Conservation (phyloP, 2,888 invertebrate genomes). For the Chydorus sphaericus region DNA sequence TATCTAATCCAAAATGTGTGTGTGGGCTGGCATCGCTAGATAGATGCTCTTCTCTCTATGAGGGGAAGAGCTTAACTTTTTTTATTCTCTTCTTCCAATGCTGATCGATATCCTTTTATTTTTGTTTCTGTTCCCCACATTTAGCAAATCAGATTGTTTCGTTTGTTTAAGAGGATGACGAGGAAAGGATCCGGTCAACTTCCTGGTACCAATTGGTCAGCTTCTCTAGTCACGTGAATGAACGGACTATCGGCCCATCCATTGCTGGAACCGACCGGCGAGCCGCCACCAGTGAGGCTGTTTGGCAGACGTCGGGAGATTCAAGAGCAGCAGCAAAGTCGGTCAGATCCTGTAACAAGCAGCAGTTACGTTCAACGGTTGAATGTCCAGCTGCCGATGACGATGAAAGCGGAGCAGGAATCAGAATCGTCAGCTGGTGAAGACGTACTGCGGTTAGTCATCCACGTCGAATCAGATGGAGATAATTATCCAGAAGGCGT, state of each 20-base stretch:
- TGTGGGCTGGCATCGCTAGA: too few relatives aligned
- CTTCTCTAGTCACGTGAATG: background rate
- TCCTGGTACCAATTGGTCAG: too few relatives aligned
- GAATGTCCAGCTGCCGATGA: background rate
- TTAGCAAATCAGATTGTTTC: too few relatives aligned
- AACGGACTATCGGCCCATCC: background rate
- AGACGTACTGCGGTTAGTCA: conserved; percentile 8
- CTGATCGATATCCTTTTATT: too few relatives aligned
- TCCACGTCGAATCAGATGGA: conserved; percentile 6
- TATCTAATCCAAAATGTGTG: too few relatives aligned
- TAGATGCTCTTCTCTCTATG: too few relatives aligned
- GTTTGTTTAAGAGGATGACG: too few relatives aligned
- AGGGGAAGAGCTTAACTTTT: too few relatives aligned
- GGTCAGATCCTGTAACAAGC: background rate
- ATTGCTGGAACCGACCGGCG: background rate
- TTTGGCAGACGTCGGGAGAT: background rate
- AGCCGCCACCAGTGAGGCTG: background rate
- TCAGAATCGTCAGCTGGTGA: background rate
- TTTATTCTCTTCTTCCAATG: too few relatives aligned
- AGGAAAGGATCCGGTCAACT: too few relatives aligned
- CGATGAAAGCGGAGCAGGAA: background rate
- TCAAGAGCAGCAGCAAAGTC: background rate
- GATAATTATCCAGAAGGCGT: background rate
- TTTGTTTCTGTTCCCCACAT: too few relatives aligned
- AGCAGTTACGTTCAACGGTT: conserved; percentile 2